Evolutionary conservation across 2,113 vertebrate genomes (phyloP).

Genomic region (Grammomys surdaster): DNA sequence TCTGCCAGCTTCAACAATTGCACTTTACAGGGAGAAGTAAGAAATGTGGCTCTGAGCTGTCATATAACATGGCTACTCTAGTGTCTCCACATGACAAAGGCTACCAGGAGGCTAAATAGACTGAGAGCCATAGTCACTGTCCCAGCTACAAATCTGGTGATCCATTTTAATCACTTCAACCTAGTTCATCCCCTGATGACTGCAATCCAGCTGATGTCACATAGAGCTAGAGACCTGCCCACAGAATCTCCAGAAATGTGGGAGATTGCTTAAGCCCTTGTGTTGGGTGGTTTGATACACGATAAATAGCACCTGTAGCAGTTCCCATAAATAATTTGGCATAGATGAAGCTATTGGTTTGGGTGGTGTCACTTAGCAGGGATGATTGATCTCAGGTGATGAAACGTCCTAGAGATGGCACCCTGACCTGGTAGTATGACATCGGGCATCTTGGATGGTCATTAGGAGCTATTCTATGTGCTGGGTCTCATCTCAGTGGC

Average conservation of each 20-base stretch:
- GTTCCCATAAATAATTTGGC: background rate
- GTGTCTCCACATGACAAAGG: background rate
- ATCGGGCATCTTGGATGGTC: background rate
- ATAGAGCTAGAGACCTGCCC: background rate
- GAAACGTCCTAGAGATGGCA: background rate
- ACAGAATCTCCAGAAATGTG: background rate
- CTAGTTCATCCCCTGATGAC: background rate
- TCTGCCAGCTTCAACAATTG: background rate
- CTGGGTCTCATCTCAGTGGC: background rate
- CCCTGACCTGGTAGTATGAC: background rate
- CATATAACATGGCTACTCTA: background rate
- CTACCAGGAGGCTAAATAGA: background rate
- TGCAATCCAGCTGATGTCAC: background rate
- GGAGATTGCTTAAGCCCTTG: background rate
- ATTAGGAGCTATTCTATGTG: background rate
- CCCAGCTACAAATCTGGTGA: background rate
- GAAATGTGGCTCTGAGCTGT: background rate
- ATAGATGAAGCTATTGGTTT: background rate
- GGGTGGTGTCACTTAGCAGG: background rate
- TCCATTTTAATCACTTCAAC: background rate
- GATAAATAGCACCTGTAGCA: background rate
- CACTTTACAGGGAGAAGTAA: background rate
- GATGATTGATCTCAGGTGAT: background rate
- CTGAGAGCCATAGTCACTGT: background rate
- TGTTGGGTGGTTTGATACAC: background rate